phyloP scores from a whole-genome alignment of 2,113 vertebrate genomes.

The Strix aluco region DNA sequence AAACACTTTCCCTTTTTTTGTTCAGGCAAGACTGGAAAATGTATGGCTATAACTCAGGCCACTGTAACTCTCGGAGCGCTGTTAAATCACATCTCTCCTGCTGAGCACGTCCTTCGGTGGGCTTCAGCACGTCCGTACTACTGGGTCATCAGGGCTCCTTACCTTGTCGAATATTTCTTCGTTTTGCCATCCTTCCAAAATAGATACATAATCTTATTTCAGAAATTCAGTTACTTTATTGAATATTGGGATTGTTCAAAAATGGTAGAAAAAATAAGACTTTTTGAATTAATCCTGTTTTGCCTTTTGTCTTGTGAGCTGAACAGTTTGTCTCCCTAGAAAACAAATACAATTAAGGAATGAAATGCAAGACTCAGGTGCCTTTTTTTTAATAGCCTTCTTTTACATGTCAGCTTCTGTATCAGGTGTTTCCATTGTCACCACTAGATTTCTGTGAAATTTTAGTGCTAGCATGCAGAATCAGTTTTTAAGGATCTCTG shows the following conservation, averaged over 20 bases:
- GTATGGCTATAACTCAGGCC: not conserved
- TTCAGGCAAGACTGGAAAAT: not conserved
- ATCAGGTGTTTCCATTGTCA: not conserved
- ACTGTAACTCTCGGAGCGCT: not conserved
- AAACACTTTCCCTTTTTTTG: not conserved
- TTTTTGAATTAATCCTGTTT: not conserved
- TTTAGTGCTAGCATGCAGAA: not conserved
- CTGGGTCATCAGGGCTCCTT: not conserved
- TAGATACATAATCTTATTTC: not conserved
- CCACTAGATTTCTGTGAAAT: constrained; percentile 20
- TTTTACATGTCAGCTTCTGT: not conserved
- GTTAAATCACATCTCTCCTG: not conserved
- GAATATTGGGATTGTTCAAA: not conserved
- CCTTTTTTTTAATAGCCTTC: not conserved
- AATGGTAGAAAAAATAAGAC: not conserved
- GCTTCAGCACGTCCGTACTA: not conserved
- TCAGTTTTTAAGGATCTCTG: constrained; percentile 10
- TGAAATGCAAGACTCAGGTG: not conserved
- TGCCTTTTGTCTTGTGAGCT: not conserved
- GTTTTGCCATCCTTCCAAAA: not conserved
- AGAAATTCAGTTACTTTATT: not conserved
- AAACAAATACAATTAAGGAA: not conserved
- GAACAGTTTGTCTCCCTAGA: not conserved
- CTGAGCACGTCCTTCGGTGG: not conserved
- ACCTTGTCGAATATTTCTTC: not conserved